Evolutionary conservation across 2,888 invertebrate genomes (phyloP), one percentile per base, ranked within the genome.

Genomic region (Caenorhabditis doughertyi): DNA sequence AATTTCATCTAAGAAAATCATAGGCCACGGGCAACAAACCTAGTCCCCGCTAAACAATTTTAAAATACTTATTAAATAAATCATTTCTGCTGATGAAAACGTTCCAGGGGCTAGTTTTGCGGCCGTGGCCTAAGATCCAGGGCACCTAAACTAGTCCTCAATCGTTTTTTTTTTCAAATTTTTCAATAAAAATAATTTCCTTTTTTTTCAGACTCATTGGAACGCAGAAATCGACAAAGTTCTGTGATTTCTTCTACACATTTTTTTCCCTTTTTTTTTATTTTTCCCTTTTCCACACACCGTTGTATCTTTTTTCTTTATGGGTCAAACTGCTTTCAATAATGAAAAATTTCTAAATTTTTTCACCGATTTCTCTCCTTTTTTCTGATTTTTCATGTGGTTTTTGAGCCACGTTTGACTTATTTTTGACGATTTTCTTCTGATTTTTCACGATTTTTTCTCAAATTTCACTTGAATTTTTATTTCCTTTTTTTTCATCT

Each of bases 211-310:
- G 68, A 60, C 5, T 42, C 49, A 44, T 47, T 79, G 74, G 79
- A 76, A 68, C 72, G 49, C 67, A 18, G 56, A 82, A 51, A 64
- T 77, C 42, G 39, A 47, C 55, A 83, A 74, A 58, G 70, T 74
- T 18, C 16, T 79, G 21, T 64, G 29, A 53, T 55, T 53, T 62
- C 39, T 56, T 56, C 51, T 39, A 67, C 62, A 44, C 23, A 18
- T 62, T 49, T 58, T 21, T 53, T 8, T 42, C 32, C 49, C 16
- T 51, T 70, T 84, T 25, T 21, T 23, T 35, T 74, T 39, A 44
- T 73, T 70, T 67, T 25, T 35, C 9, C 9, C 9, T 7, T 35
- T 35, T 35, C 35, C 35, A 35, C 9, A n/a, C n/a, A n/a, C n/a
- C n/a, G n/a, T 35, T 35, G 35, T 35, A 35, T 35, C 7, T 35